Percentiles rank a stretch among this genome's conserved stretches.
Conservation (phyloP, 2,113 vertebrate species). For the Xiphorhynchus elegans region DNA sequence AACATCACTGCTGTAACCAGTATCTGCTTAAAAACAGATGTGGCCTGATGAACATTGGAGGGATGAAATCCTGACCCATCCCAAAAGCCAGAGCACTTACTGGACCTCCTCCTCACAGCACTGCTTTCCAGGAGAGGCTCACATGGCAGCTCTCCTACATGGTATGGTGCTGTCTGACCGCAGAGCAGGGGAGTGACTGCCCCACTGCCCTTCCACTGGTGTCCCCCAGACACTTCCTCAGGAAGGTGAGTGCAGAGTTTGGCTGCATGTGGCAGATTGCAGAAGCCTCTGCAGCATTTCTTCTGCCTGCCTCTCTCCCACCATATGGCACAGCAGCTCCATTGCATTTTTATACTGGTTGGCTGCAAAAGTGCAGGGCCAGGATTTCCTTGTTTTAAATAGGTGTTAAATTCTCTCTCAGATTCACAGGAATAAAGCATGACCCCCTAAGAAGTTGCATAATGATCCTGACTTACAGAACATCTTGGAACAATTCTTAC, state of each 20-base stretch:
- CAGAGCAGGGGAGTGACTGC: background rate
- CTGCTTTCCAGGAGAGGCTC: background rate
- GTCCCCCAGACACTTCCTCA: background rate
- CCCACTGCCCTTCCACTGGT: accelerated
- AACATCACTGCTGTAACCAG: background rate
- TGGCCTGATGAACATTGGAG: background rate
- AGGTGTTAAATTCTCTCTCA: slow-evolving; percentile 56
- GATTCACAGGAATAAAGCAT: slow-evolving; percentile 14
- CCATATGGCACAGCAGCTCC: background rate
- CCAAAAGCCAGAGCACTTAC: background rate
- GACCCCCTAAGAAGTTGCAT: slow-evolving; percentile 54
- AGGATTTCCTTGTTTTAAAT: slow-evolving; percentile 36
- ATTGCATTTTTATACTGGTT: background rate
- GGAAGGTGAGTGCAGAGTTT: background rate
- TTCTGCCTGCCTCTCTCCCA: background rate
- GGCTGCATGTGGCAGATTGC: background rate
- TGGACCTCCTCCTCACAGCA: background rate
- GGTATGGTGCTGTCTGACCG: background rate
- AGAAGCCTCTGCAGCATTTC: background rate
- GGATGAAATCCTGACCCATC: background rate
- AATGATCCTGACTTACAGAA: slow-evolving; percentile 35
- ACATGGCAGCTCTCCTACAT: accelerated
- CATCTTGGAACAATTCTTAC: slow-evolving; percentile 62
- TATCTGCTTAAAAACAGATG: background rate
- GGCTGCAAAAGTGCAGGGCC: slow-evolving; percentile 3